Evolutionary conservation across 2,113 vertebrate genomes (phyloP), one percentile per base, ranked within the genome.

Genomic region (Xenopus laevis): DNA sequence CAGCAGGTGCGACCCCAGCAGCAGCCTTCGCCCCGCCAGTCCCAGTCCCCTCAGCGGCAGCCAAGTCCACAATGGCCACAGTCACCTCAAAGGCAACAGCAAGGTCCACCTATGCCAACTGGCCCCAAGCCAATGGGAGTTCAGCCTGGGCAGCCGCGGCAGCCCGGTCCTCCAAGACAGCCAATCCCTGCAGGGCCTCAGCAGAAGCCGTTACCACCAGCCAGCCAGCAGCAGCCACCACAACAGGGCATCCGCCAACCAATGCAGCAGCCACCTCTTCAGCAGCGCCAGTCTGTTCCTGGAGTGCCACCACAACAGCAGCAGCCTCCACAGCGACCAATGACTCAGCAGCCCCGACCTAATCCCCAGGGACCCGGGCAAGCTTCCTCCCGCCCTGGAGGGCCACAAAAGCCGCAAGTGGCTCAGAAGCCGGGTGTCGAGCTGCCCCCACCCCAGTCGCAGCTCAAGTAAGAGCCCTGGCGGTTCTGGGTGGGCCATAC

Each of bases 331-430:
- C 47, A 12, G 12, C 85, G 82, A 53, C 85, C 93, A 70, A 94
- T 93, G 79, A 95, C 93, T 13, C 93, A 95, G 83, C 94, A 95
- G 84, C 94, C 94, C 2, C 84, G 93, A 74, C 89, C 93, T 47
- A 88, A 86, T 1, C 84, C 88, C 70, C 90, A 89, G 2, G 92
- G 92, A 21, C 65, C 67, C 12, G 79, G 17, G 84, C 85, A 23
- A 89, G 7, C 89, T 88, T 33, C 85, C 86, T 2, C 86, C 85
- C 7, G 75, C 89, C 76, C 92, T 88, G 82, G 74, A 17, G 74
- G 74, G 47, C 66, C 74, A 40, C 84, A 92, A 74, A 94, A 95
- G 81, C 92, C 93, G 52, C 92, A 91, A 69, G 86, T 92, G 72
- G 90, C 90, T 50, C 91, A 94, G 83, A 94, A 94, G 81, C 91